Evolutionary conservation across 2,113 vertebrate genomes (phyloP), one percentile per base, ranked within the genome.

Genomic region (Takifugu bimaculatus): DNA sequence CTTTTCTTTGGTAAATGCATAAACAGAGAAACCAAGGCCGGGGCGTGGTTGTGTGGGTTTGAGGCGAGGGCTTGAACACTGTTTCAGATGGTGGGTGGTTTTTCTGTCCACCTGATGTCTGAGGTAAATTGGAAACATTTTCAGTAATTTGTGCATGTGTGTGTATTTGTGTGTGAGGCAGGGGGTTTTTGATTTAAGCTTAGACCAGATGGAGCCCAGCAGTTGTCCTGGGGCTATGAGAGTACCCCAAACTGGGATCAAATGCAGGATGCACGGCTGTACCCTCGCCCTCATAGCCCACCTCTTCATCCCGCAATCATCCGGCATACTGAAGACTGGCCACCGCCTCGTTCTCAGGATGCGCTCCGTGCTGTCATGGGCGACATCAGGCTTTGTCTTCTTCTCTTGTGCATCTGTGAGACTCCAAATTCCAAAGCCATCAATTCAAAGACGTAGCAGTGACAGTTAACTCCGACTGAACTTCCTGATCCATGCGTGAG

Each of bases 181-280:
- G 56, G 79, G 51, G 72, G 60, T 60, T 79, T 85, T 85, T 84
- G 84, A 88, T 89, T 88, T 90, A 92, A 89, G 74, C 81, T 80
- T 63, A 32, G 50, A 79, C 80, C 90, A 92, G 90, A 92, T 92
- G 91, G 90, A 90, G 85, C 88, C 73, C 88, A 88, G 88, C 78
- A 70, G 87, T 90, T 64, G 48, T 80, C 80, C 87, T 79, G 78
- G 63, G 82, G 77, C 78, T 72, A 55, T 81, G 86, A 70, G 80
- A 86, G 77, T 86, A 85, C 82, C 84, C 86, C 86, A 15, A 52
- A 89, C 90, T 68, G 63, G 76, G 89, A 90, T 91, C 90, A 92
- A 91, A 91, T 76, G 47, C 63, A 76, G 83, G 80, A 60, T 50
- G 82, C 59, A 68, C 83, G 85, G 72, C 84, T 64, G 60, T 77